Evolutionary conservation across 2,113 vertebrate species (phyloP).

Genomic region (Bambusicola thoracicus): DNA sequence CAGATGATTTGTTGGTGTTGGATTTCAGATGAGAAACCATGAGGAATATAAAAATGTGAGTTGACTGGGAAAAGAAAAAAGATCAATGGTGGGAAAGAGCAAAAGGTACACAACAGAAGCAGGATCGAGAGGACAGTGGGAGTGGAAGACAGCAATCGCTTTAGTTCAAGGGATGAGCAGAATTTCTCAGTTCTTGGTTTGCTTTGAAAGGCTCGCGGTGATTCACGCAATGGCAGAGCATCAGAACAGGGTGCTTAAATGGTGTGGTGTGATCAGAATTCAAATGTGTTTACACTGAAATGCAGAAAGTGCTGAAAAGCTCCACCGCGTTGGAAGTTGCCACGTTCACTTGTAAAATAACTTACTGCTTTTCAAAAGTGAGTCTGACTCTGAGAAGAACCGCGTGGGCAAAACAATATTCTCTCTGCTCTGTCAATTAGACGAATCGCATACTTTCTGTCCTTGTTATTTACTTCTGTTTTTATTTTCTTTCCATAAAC

Average conservation of each 20-base stretch:
- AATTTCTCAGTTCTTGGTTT: conserved; percentile 25
- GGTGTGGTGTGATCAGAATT: not conserved
- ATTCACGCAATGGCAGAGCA: not conserved
- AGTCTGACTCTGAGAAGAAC: not conserved
- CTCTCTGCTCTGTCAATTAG: not conserved
- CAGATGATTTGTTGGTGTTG: not conserved
- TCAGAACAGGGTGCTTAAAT: not conserved
- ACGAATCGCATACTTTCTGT: not conserved
- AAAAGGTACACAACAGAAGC: conserved; percentile 16
- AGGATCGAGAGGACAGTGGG: conserved; percentile 8
- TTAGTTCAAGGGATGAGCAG: conserved; percentile 14
- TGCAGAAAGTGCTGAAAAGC: not conserved
- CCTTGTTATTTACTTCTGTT: not conserved
- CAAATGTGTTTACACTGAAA: not conserved
- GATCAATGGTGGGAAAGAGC: not conserved
- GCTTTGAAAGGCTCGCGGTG: not conserved
- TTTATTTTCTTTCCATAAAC: not conserved
- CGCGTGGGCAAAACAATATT: not conserved
- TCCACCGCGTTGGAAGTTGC: not conserved
- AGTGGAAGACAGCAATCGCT: conserved; percentile 39
- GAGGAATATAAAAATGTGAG: not conserved
- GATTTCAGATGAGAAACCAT: not conserved
- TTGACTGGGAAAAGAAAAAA: not conserved
- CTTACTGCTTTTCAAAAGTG: not conserved
- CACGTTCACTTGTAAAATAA: not conserved